A percentile compares a stretch with the other conserved stretches of the same genome.
Evolutionary conservation across 2,888 invertebrate genomes (phyloP).

Genomic region (Galerucella calmariensis): DNA sequence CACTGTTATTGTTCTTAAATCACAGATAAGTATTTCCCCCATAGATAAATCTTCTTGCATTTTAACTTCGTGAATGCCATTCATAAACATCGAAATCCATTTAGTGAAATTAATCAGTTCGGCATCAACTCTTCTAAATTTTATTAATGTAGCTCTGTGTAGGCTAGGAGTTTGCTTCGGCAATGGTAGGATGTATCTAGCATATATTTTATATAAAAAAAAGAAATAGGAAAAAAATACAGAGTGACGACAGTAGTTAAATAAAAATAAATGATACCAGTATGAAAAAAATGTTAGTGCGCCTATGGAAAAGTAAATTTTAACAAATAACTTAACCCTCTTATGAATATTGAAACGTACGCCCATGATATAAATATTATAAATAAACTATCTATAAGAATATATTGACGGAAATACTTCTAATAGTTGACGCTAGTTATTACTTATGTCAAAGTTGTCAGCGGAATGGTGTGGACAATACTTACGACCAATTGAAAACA

Average conservation of each 20-base stretch:
- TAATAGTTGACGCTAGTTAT: too few species aligned
- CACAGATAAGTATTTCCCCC: constrained; percentile 21
- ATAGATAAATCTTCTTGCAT: constrained; percentile 25
- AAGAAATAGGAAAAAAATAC: background rate
- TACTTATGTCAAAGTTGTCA: too few species aligned
- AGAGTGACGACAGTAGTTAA: too few species aligned
- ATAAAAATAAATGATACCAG: too few species aligned
- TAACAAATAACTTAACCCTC: too few species aligned
- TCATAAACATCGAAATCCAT: constrained; percentile 14
- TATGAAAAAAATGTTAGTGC: too few species aligned
- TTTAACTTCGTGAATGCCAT: constrained; percentile 24
- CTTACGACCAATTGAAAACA: constrained; percentile 19
- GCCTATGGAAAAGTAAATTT: too few species aligned
- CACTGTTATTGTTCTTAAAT: constrained; percentile 19
- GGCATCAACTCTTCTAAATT: background rate
- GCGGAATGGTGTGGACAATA: background rate
- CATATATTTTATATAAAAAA: background rate
- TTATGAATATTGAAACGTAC: too few species aligned
- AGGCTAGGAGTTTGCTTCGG: constrained; percentile 6
- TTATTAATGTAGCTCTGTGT: constrained; percentile 3
- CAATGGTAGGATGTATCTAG: background rate
- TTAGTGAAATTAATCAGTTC: background rate
- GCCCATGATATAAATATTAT: too few species aligned
- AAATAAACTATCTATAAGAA: too few species aligned
- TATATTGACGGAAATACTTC: too few species aligned